Evolutionary conservation across 1,140 invertebrate species (phyloP), one percentile per base, ranked within the genome.

Genomic region (Pseudomyrmex concolor): DNA sequence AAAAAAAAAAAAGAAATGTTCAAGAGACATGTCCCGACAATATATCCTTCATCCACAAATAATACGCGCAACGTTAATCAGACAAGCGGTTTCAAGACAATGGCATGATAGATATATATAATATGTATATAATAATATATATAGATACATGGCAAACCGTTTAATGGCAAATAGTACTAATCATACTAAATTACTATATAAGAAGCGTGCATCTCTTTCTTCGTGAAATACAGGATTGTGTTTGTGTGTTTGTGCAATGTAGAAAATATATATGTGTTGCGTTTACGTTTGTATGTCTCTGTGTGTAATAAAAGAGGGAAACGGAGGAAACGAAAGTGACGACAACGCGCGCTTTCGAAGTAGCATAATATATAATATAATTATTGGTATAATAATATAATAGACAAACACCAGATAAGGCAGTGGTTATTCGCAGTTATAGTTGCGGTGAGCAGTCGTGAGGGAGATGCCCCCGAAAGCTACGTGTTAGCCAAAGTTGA

Each of bases 401-500:
- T 92, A 94, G 90, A 94, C 93, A 94, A 93, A 94, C 93, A 94
- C 94, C 94, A 94, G 92, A 91, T 93, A 93, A 94, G 93, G 93
- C 93, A 94, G 93, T 94, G 94, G 93, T 94, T 94, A 94, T 94
- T 94, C 92, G 92, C 91, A 93, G 94, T 94, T 94, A 94, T 94
- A 94, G 94, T 94, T 94, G 94, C 94, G 94, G 94, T 94, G 94
- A 94, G 94, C 94, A 94, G 94, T 94, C 85, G 93, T 93, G 93
- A 93, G 93, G 93, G 93, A 93, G 90, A 92, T 91, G 91, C 92
- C 93, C 93, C 91, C 92, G 92, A 92, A 94, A 94, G 93, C 93
- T 94, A 94, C 94, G 93, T 94, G 94, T 94, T 94, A 94, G 94
- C 94, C 92, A 93, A 89, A 93, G 90, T 85, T 92, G 34, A 91